These are phyloP conservation scores for Kryptolebias marmoratus DNA, from an alignment of 2,113 vertebrate genomes.

Conservation along the genomic window DNA sequence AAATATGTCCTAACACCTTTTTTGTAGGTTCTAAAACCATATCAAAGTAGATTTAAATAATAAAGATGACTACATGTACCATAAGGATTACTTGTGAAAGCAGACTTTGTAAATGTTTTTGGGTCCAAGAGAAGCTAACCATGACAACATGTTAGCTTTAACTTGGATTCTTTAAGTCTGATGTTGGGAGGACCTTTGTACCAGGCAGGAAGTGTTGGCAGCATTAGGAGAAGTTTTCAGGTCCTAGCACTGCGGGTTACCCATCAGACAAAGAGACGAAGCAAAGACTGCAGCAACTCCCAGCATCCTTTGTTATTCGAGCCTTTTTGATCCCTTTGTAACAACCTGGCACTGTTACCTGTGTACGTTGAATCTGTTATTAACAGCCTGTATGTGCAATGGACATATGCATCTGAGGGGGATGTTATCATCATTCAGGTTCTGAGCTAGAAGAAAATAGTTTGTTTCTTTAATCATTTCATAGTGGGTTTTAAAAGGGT, in stretches of 20 bases:
- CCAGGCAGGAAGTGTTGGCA: background rate
- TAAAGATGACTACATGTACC: background rate
- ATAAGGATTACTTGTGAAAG: background rate
- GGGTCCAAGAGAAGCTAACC: background rate
- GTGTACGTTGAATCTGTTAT: background rate
- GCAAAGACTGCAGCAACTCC: background rate
- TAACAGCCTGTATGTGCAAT: background rate
- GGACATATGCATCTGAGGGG: background rate
- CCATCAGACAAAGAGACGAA: background rate
- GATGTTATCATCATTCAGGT: background rate
- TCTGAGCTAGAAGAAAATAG: background rate
- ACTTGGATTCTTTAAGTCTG: background rate
- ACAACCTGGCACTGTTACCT: background rate
- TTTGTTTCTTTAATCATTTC: too few species aligned
- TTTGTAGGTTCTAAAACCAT: background rate
- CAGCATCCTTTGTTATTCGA: background rate
- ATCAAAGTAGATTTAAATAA: background rate
- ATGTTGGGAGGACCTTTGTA: background rate
- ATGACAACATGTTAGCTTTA: background rate
- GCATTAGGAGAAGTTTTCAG: background rate
- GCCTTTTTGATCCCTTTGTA: too few species aligned
- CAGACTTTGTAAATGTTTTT: background rate
- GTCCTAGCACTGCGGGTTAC: too few species aligned
- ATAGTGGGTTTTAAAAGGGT: background rate
- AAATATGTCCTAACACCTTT: background rate